These are phyloP conservation scores for Pseudotriccus pelzelni DNA, from an alignment of 2,797 vertebrate species.

Conservation along the genomic window DNA sequence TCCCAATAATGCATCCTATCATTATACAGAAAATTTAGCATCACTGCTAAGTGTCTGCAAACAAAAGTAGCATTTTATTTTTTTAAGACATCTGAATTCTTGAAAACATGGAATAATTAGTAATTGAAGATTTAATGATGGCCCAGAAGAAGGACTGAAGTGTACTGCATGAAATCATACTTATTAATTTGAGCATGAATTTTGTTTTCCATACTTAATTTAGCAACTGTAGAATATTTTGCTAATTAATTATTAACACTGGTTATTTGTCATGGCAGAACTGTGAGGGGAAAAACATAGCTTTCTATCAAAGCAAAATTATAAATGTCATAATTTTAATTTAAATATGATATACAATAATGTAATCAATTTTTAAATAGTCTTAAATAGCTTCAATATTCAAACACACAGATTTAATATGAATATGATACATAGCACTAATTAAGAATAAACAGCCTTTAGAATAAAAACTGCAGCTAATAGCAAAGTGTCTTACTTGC, in stretches of 20 bases:
- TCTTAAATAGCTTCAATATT: conserved; percentile 15
- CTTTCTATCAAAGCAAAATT: conserved; percentile 36
- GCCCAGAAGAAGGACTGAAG: conserved; percentile 49
- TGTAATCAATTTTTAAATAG: conserved; percentile 37
- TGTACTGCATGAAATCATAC: conserved; percentile 45
- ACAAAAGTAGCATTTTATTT: conserved; percentile 55
- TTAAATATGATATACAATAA: conserved; percentile 10
- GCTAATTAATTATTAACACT: conserved; percentile 60
- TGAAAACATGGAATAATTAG: conserved; percentile 49
- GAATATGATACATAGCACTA: background rate
- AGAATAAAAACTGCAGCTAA: background rate
- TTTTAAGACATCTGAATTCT: conserved; percentile 56
- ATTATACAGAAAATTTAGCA: conserved; percentile 15
- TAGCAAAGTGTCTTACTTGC: background rate
- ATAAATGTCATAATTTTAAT: conserved; percentile 17
- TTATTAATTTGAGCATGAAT: conserved; percentile 53
- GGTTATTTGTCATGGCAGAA: conserved; percentile 43
- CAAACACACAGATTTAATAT: background rate
- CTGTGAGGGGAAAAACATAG: background rate
- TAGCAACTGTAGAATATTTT: conserved; percentile 60
- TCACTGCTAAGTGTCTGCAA: background rate
- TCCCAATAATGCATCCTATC: conserved; percentile 17
- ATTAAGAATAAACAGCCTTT: background rate
- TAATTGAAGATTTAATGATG: conserved; percentile 57
- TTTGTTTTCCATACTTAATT: conserved; percentile 20